phyloP scores from a whole-genome alignment of 2,797 vertebrate species.

The Chrysocyon brachyurus region DNA sequence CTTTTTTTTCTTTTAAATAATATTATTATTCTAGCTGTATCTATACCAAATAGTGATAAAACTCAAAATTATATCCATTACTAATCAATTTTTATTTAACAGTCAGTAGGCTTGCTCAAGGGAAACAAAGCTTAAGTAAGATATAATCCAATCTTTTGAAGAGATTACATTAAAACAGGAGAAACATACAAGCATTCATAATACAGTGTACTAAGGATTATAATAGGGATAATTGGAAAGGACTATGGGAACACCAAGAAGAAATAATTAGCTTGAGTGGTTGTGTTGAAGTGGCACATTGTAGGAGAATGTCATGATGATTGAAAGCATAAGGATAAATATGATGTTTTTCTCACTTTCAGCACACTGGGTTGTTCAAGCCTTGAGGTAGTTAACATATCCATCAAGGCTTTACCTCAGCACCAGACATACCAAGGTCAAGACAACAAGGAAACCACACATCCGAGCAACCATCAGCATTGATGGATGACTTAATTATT shows the following conservation, averaged over 20 bases:
- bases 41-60: not conserved
- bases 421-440: constrained; percentile 85
- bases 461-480: constrained; percentile 34
- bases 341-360: constrained; percentile 68
- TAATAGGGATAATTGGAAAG: not conserved
- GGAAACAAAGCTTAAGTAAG: not conserved
- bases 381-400: constrained; percentile 81
- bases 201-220: not conserved
- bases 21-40: not conserved
- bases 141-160: not conserved
- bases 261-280: constrained; percentile 49
- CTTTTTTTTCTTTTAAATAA: not conserved
- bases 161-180: not conserved
- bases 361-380: constrained; percentile 59
- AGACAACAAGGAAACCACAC: constrained; percentile 78
- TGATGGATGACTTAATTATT: constrained; percentile 88
- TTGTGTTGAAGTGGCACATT: not conserved
- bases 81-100: not conserved
- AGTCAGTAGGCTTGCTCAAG: not conserved
- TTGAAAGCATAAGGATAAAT: constrained; percentile 75
- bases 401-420: constrained; percentile 75
- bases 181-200: not conserved
- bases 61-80: not conserved
- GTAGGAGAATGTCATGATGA: constrained; percentile 64
- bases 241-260: not conserved